Conservation (phyloP, 2,797 vertebrate genomes). For the Smutsia gigantea region DNA sequence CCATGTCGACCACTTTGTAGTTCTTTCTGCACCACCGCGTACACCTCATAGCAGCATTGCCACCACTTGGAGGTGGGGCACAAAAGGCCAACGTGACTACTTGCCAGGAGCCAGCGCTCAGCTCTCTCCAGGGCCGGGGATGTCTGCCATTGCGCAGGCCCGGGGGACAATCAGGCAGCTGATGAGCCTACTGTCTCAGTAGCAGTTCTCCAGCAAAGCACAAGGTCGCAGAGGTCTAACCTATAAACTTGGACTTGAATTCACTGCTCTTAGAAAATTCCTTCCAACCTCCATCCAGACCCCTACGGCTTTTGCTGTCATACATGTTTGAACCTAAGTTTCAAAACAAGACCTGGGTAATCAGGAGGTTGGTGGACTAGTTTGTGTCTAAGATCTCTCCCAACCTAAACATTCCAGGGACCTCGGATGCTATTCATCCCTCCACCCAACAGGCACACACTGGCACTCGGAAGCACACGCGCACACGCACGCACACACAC, state of each 20-base stretch:
- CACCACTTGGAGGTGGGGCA: too few relatives aligned
- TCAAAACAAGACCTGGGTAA: background rate
- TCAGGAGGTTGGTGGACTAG: background rate
- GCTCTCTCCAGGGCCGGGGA: fast-evolving
- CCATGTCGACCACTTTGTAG: background rate
- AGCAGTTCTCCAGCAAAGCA: background rate
- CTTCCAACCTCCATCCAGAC: background rate
- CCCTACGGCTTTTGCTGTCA: background rate
- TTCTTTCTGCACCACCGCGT: fast-evolving
- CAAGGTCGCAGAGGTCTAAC: background rate
- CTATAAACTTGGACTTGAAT: background rate
- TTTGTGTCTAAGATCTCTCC: background rate
- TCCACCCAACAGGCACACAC: background rate
- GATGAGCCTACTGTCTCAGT: background rate
- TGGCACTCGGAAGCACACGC: background rate
- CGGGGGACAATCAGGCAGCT: too few relatives aligned
- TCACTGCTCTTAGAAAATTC: background rate
- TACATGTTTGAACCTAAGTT: background rate
- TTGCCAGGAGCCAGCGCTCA: background rate
- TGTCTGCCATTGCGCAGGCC: background rate
- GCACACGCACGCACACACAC: too few relatives aligned
- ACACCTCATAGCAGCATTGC: fast-evolving
- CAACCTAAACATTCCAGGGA: background rate
- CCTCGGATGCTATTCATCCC: background rate
- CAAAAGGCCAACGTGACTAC: background rate